Base-by-base conservation (phyloP, 1,140 invertebrate genomes). In the Adoxophyes honmai region DNA sequence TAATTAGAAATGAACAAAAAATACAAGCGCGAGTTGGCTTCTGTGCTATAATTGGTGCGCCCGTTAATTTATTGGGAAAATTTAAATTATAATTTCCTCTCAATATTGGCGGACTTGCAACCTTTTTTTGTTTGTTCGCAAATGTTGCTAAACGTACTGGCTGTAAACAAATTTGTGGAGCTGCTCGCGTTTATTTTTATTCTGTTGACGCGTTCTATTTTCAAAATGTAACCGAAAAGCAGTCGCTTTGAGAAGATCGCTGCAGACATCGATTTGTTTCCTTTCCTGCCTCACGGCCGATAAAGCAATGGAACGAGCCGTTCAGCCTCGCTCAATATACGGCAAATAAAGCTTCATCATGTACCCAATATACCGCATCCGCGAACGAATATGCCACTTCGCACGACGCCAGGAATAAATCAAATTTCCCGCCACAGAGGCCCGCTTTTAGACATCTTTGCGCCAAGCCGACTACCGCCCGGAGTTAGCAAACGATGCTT, bases 321-420 rank as follows among this genome's bases (percentile, higher is more conserved):
- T 72, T 66, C 72, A 64, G 62, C 67, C 59, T 59, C 76, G 73
- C 79, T 81, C 82, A 81, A 83, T 86, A 78, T 76, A 81, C 70
- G 62, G 72, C 78, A 78, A 80, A 81, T 86, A 83, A 81, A 74
- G 77, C 76, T 80, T 81, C 78, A 83, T 81, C 80, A 82, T 77
- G 37, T 48, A 67, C 67, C 73, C 77, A 74, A 81, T 83, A 82
- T 81, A 76, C 75, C 69, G 64, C 75, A 78, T 81, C 73, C 73
- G 73, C 61, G 67, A 72, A 60, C 70, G 75, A 81, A 80, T 83
- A 82, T 73, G 73, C 72, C 72, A 64, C 82, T 86, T 86, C 81
- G 79, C 79, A 74, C 75, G 77, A 66, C 70, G 81, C 81, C 78
- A 81, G 68, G 71, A 75, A 82, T 86, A 84, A 84, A 86, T 86